Evolutionary conservation across 2,113 vertebrate species (phyloP).

Genomic region (Typhlomys cinereus): DNA sequence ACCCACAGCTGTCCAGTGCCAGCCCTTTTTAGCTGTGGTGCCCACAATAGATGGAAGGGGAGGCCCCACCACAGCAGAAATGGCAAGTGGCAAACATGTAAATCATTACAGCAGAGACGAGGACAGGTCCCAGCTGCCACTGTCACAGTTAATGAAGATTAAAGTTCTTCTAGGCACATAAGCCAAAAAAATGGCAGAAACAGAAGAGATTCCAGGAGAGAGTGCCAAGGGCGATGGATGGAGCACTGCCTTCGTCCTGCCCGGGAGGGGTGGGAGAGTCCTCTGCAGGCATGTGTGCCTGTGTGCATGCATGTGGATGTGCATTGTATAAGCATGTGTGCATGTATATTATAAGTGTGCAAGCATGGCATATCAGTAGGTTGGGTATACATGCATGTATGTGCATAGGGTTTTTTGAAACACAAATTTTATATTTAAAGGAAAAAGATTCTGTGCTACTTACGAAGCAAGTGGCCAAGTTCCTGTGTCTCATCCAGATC

Average conservation of each 20-base stretch:
- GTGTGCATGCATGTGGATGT: not conserved
- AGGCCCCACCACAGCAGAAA: not conserved
- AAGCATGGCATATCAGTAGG: not conserved
- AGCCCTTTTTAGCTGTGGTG: no score
- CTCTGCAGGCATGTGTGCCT: not conserved
- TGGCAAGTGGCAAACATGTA: fast-evolving
- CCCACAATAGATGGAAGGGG: not conserved
- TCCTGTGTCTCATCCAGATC: not conserved
- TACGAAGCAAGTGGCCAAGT: not conserved
- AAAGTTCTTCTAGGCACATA: fast-evolving
- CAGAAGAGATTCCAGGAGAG: fast-evolving
- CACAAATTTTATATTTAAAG: no score
- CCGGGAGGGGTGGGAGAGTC: not conserved
- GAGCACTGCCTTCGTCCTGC: fast-evolving
- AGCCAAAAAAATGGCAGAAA: not conserved
- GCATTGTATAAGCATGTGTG: no score
- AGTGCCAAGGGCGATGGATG: fast-evolving
- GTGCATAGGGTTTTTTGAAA: not conserved
- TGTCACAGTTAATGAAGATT: fast-evolving
- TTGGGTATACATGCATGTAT: not conserved
- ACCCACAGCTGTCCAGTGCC: no score
- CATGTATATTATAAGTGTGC: no score
- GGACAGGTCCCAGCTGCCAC: fast-evolving
- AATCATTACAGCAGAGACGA: fast-evolving
- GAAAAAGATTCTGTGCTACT: not conserved